Conservation (phyloP, 2,797 vertebrate species). For the Brachyalestes nurse region DNA sequence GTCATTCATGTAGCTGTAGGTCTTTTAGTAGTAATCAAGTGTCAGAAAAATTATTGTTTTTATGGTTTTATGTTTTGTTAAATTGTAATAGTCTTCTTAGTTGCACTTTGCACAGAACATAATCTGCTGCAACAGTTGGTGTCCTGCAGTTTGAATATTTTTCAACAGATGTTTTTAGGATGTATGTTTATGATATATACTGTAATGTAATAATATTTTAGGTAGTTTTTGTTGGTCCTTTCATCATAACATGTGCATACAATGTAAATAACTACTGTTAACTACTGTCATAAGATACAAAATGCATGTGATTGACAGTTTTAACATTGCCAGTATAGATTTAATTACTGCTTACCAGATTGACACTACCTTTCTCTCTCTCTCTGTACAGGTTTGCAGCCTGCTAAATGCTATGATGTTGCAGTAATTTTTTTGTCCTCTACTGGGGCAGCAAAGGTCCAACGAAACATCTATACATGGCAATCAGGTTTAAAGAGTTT, state of each 20-base stretch:
- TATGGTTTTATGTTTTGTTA: not conserved
- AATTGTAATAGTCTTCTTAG: not conserved
- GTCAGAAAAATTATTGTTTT: not conserved
- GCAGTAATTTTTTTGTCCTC: constrained; percentile 71
- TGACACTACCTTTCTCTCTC: not conserved
- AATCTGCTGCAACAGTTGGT: not conserved
- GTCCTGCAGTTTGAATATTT: not conserved
- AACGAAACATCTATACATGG: constrained; percentile 55
- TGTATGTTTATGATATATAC: not conserved
- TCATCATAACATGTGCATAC: too few species aligned
- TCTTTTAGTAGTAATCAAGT: too few species aligned
- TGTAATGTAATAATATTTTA: too few species aligned
- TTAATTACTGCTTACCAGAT: too few species aligned
- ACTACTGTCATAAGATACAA: too few species aligned
- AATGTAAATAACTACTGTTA: too few species aligned
- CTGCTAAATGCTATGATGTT: constrained; percentile 81
- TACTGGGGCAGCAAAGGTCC: constrained; percentile 63
- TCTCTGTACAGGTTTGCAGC: constrained; percentile 70
- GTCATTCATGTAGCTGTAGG: too few species aligned
- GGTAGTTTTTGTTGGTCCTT: too few species aligned
- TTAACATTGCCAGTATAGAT: too few species aligned
- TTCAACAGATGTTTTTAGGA: too few species aligned
- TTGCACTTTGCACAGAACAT: too few species aligned
- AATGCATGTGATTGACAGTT: too few species aligned
- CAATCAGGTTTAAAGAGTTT: constrained; percentile 75